Conservation (phyloP, 1,140 invertebrate species). For the Oryzaephilus surinamensis region DNA sequence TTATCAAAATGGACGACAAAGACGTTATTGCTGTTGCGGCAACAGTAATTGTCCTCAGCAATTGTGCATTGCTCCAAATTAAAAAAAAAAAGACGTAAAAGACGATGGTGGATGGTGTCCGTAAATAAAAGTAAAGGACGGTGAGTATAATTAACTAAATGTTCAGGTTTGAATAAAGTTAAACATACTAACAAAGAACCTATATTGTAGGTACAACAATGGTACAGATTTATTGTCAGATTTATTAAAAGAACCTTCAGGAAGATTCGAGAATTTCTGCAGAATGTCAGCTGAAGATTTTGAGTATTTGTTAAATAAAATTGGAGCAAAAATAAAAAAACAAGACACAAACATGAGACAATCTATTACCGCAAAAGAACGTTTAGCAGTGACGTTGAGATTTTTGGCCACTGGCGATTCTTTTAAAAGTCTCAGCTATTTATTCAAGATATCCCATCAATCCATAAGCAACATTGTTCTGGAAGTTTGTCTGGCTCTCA, state of each 20-base stretch:
- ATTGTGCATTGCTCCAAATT: no score
- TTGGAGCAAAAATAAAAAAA: conserved; percentile 20
- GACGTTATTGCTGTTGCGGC: no score
- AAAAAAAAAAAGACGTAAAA: no score
- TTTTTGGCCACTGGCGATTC: conserved; percentile 26
- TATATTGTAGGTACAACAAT: conserved; percentile 3
- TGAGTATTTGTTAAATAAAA: conserved; percentile 14
- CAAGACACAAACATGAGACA: conserved; percentile 21
- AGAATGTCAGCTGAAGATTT: conserved; percentile 22
- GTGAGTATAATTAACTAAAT: no score
- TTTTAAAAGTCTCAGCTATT: conserved; percentile 18
- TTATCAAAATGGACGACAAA: no score
- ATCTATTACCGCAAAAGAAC: conserved; percentile 17
- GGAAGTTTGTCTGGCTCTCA: conserved; percentile 20
- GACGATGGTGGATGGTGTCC: no score
- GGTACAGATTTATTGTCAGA: conserved; percentile 3
- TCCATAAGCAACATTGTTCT: conserved; percentile 19
- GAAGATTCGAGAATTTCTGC: conserved; percentile 17
- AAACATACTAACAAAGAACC: no score
- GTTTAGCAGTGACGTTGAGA: conserved; percentile 23
- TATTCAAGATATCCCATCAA: conserved; percentile 25
- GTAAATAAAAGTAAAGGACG: no score
- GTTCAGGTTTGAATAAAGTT: no score
- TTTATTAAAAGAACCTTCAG: conserved; percentile 6
- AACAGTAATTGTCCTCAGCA: no score